Percentiles rank a stretch among this genome's conserved stretches.
Conservation (phyloP, 2,113 vertebrate genomes). For the Laticauda laticaudata region DNA sequence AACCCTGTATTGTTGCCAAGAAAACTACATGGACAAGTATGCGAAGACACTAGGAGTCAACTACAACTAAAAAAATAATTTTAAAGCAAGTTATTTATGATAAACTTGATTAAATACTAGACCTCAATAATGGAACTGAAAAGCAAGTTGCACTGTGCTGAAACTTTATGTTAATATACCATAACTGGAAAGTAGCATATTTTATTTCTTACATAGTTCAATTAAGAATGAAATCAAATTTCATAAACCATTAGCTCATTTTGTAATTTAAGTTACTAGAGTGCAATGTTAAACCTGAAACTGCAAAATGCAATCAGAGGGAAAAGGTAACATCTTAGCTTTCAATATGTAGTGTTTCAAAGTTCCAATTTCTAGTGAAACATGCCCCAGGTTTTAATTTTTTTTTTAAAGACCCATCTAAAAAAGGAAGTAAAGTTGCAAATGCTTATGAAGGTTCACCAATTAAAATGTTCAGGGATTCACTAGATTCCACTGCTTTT, state of each 20-base stretch:
- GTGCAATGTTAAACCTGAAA: conserved; percentile 70
- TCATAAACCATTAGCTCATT: conserved; percentile 66
- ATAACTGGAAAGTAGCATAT: conserved; percentile 70
- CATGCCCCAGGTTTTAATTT: not conserved
- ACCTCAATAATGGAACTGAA: conserved; percentile 60
- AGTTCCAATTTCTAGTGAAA: not conserved
- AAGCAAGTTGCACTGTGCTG: conserved; percentile 67
- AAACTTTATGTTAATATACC: conserved; percentile 61
- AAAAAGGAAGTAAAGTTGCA: conserved; percentile 48
- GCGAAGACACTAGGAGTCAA: not conserved
- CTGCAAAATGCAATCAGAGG: conserved; percentile 54
- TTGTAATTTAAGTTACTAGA: conserved; percentile 57
- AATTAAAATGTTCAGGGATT: conserved; percentile 68
- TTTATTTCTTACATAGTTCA: conserved; percentile 64
- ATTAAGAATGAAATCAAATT: conserved; percentile 68
- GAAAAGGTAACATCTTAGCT: conserved; percentile 38
- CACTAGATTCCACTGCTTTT: conserved; percentile 71
- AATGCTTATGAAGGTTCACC: conserved; percentile 46
- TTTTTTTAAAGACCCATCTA: conserved; percentile 44
- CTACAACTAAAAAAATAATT: not conserved
- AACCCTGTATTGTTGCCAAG: not conserved
- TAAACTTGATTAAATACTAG: conserved; percentile 64
- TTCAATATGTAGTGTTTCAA: conserved; percentile 32
- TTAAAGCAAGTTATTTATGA: conserved; percentile 43
- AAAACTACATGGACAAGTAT: not conserved